Percentiles rank a stretch among this genome's conserved stretches.
Conservation (phyloP, 1,140 invertebrate genomes). For the Lineus longissimus region DNA sequence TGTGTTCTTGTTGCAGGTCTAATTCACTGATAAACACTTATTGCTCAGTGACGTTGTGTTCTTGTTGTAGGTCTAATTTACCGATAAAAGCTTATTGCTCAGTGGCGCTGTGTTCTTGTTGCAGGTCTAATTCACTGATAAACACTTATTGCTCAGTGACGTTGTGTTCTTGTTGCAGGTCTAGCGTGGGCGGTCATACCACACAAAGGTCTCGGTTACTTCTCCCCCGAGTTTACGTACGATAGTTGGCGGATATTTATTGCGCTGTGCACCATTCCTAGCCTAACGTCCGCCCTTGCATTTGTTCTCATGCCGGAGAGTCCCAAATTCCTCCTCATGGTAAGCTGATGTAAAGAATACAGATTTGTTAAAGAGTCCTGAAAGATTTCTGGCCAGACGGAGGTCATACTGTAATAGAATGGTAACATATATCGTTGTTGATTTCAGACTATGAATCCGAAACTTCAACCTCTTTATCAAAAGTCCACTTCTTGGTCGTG, state of each 20-base stretch:
- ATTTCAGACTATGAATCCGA: neutral
- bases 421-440: no score
- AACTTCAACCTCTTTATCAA: neutral
- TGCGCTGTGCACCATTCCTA: slow-evolving; percentile 72
- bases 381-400: no score
- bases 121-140: no score
- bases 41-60: no score
- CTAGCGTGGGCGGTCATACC: slow-evolving; percentile 77
- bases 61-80: no score
- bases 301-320: slow-evolving; percentile 76
- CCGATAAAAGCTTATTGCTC: no score
- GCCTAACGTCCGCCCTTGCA: slow-evolving; percentile 65
- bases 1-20: no score
- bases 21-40: no score
- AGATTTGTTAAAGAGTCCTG: neutral
- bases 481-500: no score
- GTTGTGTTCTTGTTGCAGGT: no score
- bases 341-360: slow-evolving; percentile 34
- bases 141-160: slow-evolving; percentile 38
- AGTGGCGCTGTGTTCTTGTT: no score
- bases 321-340: slow-evolving; percentile 73
- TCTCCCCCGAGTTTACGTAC: slow-evolving; percentile 38
- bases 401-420: no score
- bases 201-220: slow-evolving; percentile 32
- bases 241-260: slow-evolving; percentile 81